A percentile compares a stretch with the other conserved stretches of the same genome.
Conservation (phyloP, 2,888 invertebrate species). For the Leptinotarsa juncta region DNA sequence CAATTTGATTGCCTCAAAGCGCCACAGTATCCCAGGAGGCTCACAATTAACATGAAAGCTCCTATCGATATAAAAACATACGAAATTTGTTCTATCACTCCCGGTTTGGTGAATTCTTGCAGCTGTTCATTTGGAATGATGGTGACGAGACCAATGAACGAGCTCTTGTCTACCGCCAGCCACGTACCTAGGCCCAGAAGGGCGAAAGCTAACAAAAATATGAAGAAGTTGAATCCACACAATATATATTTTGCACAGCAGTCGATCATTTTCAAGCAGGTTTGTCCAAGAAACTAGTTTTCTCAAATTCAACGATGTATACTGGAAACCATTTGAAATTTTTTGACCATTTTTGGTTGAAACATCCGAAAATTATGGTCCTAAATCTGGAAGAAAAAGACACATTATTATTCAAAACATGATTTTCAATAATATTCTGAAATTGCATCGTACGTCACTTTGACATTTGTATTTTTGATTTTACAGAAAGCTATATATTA, state of each 20-base stretch:
- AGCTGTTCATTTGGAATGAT: conserved; percentile 70
- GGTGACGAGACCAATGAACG: conserved; percentile 72
- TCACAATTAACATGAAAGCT: conserved; percentile 77
- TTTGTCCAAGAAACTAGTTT: background rate
- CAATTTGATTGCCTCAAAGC: conserved; percentile 81
- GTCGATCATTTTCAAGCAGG: conserved; percentile 56
- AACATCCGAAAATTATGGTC: background rate
- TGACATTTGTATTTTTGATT: background rate
- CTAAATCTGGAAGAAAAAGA: background rate
- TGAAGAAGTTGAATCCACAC: conserved; percentile 78
- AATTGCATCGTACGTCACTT: conserved; percentile 2
- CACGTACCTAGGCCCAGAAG: conserved; percentile 77
- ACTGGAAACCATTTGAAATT: background rate
- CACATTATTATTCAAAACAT: background rate
- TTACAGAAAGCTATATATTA: no score
- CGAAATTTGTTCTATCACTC: conserved; percentile 75
- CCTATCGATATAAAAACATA: conserved; percentile 77
- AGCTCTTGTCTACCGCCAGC: conserved; percentile 76
- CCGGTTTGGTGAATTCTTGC: conserved; percentile 71
- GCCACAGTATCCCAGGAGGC: conserved; percentile 84
- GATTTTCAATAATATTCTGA: background rate
- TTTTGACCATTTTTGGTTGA: background rate
- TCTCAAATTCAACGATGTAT: background rate
- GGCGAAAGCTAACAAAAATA: conserved; percentile 74
- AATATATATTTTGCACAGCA: conserved; percentile 78